Conservation (phyloP, 2,888 invertebrate species). For the Platerodrilus igneus region DNA sequence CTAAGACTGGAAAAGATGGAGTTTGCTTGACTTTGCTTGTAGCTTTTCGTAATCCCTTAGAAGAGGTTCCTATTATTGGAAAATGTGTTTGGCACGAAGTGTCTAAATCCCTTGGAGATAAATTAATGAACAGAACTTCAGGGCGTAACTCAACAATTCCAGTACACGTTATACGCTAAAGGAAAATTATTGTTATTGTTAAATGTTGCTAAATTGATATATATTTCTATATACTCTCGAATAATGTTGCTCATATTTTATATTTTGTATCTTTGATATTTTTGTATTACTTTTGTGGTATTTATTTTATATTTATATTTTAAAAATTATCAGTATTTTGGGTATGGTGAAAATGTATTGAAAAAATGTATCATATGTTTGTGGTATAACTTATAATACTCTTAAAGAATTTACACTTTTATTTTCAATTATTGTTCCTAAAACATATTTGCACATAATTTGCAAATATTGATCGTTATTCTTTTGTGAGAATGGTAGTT, state of each 20-base stretch:
- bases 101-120: slow-evolving; percentile 62
- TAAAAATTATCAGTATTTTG: background rate
- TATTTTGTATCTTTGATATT: background rate
- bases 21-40: slow-evolving; percentile 77
- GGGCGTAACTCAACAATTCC: slow-evolving; percentile 74
- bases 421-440: too few relatives aligned
- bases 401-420: too few relatives aligned
- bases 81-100: slow-evolving; percentile 89
- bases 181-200: slow-evolving; percentile 11
- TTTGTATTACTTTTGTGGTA: background rate
- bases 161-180: slow-evolving; percentile 75
- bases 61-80: slow-evolving; percentile 80
- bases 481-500: too few relatives aligned
- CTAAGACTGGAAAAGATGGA: slow-evolving; percentile 62
- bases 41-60: slow-evolving; percentile 77
- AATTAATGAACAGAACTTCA: slow-evolving; percentile 62
- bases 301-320: slow-evolving; percentile 1
- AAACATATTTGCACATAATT: too few relatives aligned
- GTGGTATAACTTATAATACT: too few relatives aligned
- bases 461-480: too few relatives aligned
- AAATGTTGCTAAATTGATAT: slow-evolving; percentile 13
- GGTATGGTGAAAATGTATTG: too few relatives aligned
- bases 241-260: background rate
- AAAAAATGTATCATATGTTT: too few relatives aligned
- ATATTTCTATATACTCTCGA: background rate